Evolutionary conservation across 2,888 invertebrate species (phyloP).

Genomic region (Ophion costatus): DNA sequence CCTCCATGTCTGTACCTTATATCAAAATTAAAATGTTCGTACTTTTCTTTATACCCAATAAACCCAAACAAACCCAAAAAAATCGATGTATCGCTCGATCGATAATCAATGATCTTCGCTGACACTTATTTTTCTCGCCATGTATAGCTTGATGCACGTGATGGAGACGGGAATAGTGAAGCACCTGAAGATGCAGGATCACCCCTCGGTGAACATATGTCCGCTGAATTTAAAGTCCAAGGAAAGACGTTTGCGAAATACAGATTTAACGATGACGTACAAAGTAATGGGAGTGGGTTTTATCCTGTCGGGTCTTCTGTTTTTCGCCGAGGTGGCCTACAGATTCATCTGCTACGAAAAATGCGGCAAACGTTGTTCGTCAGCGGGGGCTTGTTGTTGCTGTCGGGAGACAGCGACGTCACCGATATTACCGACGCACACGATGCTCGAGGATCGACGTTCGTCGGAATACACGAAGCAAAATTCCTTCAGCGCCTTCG

Average conservation of each 20-base stretch:
- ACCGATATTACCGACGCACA: conserved; percentile 7
- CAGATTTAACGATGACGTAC: conserved; percentile 92
- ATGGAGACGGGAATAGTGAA: conserved; percentile 91
- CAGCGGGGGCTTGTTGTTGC: background rate
- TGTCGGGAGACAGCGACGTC: conserved; percentile 32
- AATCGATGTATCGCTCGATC: background rate
- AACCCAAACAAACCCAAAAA: too few relatives aligned
- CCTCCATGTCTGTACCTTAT: too few relatives aligned
- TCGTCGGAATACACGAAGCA: background rate
- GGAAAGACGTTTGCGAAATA: conserved; percentile 90
- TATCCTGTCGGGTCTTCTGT: conserved; percentile 87
- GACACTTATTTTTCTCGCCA: conserved; percentile 1
- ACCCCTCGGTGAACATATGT: conserved; percentile 92
- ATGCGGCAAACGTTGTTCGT: conserved; percentile 4
- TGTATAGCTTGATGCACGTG: conserved; percentile 87
- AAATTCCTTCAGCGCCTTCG: conserved; percentile 78
- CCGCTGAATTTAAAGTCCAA: conserved; percentile 92
- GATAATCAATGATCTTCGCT: background rate
- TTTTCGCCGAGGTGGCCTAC: conserved; percentile 86
- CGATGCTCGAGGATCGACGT: background rate
- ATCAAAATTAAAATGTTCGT: too few relatives aligned
- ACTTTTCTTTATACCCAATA: too few relatives aligned
- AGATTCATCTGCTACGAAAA: conserved; percentile 10
- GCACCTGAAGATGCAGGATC: conserved; percentile 86
- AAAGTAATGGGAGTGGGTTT: conserved; percentile 90